These are phyloP conservation scores for Anguilla pacifica DNA, from an alignment of 2,797 vertebrate species.

Conservation along the genomic window DNA sequence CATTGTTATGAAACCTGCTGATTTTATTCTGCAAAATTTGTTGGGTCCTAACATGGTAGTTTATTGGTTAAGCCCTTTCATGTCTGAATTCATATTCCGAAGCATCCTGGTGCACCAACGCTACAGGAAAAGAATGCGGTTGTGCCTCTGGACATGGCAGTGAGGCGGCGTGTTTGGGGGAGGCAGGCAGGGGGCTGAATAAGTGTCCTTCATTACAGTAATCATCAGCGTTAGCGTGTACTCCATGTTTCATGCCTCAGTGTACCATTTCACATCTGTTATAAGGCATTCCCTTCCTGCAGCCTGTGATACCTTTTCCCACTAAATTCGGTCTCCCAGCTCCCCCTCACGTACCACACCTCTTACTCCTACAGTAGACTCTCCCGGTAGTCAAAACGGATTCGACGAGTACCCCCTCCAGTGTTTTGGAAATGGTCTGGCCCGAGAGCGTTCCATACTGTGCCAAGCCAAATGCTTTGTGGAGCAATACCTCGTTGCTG, in stretches of 20 bases:
- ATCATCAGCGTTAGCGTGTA: conserved; percentile 1
- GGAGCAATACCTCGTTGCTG: background rate
- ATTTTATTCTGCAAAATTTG: background rate
- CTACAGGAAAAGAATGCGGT: background rate
- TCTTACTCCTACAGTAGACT: background rate
- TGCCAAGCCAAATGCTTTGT: background rate
- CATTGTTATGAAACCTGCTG: background rate
- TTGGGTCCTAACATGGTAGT: background rate
- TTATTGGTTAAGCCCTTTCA: background rate
- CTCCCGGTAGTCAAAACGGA: background rate
- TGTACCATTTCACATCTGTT: conserved; percentile 17
- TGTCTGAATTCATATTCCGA: conserved; percentile 15
- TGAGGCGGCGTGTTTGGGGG: background rate
- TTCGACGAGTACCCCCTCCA: background rate
- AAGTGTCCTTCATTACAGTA: background rate
- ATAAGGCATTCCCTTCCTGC: background rate
- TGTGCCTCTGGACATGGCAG: background rate
- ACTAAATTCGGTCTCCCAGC: background rate
- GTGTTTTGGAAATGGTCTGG: background rate
- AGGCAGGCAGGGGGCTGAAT: conserved; percentile 13
- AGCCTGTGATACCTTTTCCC: background rate
- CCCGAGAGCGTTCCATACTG: background rate
- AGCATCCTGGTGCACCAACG: background rate
- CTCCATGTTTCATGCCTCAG: conserved; percentile 9
- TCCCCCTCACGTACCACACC: background rate